Percentiles rank a stretch among this genome's conserved stretches.
phyloP scores from a whole-genome alignment of 2,113 vertebrate species.

The Austrofundulus limnaeus region DNA sequence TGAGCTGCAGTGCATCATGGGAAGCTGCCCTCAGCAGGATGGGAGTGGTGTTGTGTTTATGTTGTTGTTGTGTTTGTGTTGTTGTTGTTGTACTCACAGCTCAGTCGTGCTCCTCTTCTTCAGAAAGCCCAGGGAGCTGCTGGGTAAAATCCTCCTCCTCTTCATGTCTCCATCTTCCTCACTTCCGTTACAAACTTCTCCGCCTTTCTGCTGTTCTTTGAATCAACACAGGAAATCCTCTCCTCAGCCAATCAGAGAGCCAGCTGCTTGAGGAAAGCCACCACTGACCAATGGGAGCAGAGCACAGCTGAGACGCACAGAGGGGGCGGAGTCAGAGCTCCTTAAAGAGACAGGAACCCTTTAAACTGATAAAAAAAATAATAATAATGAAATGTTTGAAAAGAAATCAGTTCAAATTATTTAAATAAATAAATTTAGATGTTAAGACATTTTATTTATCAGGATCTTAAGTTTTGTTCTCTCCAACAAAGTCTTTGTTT shows the following conservation, averaged over 20 bases:
- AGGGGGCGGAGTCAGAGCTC: slow-evolving; percentile 12
- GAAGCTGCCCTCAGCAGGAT: too few relatives aligned
- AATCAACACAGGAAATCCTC: slow-evolving; percentile 86
- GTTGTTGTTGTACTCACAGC: slow-evolving; percentile 8
- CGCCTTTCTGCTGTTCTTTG: slow-evolving; percentile 69
- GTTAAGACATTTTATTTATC: too few relatives aligned
- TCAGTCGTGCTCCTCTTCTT: neutral
- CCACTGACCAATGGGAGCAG: slow-evolving; percentile 37
- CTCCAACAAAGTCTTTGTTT: too few relatives aligned
- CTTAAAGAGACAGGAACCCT: slow-evolving; percentile 67
- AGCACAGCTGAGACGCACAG: neutral
- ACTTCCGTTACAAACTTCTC: slow-evolving; percentile 35
- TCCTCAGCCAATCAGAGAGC: slow-evolving; percentile 75
- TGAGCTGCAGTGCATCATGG: too few relatives aligned
- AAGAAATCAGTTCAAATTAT: too few relatives aligned
- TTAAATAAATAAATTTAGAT: too few relatives aligned
- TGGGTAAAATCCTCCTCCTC: neutral
- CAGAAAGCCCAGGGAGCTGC: neutral
- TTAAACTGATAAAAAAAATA: too few relatives aligned
- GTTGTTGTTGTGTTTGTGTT: neutral
- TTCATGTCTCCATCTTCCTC: neutral
- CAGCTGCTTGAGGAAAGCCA: slow-evolving; percentile 27
- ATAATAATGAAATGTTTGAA: too few relatives aligned
- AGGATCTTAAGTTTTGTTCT: too few relatives aligned
- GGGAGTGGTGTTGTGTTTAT: neutral